These are phyloP conservation scores for Typhlichthys eigenmanni DNA, from an alignment of 2,797 vertebrate genomes.

Conservation along the genomic window DNA sequence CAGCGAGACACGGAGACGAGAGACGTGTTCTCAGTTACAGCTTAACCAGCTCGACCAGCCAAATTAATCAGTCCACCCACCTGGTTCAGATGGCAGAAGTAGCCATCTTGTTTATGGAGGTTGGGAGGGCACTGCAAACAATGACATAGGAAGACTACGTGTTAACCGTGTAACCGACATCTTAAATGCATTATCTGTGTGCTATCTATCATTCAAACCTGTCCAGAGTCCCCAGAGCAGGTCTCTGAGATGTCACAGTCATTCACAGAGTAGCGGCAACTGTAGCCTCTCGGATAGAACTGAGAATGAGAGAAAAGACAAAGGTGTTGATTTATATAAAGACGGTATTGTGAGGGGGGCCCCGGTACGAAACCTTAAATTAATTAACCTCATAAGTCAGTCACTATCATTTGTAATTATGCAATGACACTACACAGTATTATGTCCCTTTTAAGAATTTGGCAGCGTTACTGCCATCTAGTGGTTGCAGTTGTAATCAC, in stretches of 20 bases:
- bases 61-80: constrained; percentile 59
- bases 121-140: constrained; percentile 92
- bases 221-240: constrained; percentile 95
- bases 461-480: too few species aligned
- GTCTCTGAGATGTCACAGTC: constrained; percentile 96
- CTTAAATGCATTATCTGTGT: neutral
- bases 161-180: constrained; percentile 13
- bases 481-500: too few species aligned
- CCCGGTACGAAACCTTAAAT: too few species aligned
- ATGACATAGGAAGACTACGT: constrained; percentile 30
- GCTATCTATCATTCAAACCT: constrained; percentile 77
- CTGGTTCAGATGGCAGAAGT: constrained; percentile 91
- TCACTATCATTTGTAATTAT: too few species aligned
- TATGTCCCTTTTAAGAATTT: too few species aligned
- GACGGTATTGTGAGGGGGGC: too few species aligned
- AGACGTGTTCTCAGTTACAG: neutral
- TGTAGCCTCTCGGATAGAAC: constrained; percentile 92
- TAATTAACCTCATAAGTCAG: too few species aligned
- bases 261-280: constrained; percentile 92
- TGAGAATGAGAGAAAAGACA: constrained; percentile 58
- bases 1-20: constrained; percentile 15
- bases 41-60: neutral
- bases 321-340: neutral
- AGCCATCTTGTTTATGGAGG: constrained; percentile 97
- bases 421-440: too few species aligned